Evolutionary conservation across 2,113 vertebrate genomes (phyloP), one percentile per base, ranked within the genome.

Genomic region (Pipra filicauda): DNA sequence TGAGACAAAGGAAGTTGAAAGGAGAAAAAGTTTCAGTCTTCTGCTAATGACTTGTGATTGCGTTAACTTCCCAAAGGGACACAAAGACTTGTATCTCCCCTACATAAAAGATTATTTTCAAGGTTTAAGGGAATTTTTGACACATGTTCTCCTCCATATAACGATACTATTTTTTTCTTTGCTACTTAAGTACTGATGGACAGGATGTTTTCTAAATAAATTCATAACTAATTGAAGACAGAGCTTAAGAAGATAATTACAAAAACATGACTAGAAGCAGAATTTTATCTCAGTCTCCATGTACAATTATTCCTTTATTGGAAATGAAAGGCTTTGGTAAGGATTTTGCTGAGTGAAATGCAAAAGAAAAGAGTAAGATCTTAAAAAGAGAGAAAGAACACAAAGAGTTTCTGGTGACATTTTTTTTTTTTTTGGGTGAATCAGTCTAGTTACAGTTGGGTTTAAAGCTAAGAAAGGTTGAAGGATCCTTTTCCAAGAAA

Each of bases 161-260:
- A 88, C 77, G 43, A 37, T 31, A 15, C 3, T 48, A 52, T 26
- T 27, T 24, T 55, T 55, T 73, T 48, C 77, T 86, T 85, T 55
- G 11, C 67, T 79, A 66, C 70, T 96, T 27, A 96, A 79, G 19
- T 92, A 66, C 82, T 91, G 55, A 95, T 74, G 83, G 93, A 28
- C 71, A 73, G 46, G 17, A 44, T 95, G 30, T 87, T 95, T 95
- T 85, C 75, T 93, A 92, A 94, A 89, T 94, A 96, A 96, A 88
- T 89, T 93, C 61, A 43, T 93, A 92, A 85, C 41, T 92, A 93
- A 91, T 66, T 55, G n/a, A 89, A 82, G 41, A 74, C 9, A 62
- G 43, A 85, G n/a, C 62, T 88, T 71, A 52, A 95, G 73, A 26
- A 94, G 30, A 18, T 88, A 89, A 95, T 95, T 94, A 91, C 6